Base-by-base conservation (phyloP, 2,888 invertebrate species). In the Nemotelus pantherinus region DNA sequence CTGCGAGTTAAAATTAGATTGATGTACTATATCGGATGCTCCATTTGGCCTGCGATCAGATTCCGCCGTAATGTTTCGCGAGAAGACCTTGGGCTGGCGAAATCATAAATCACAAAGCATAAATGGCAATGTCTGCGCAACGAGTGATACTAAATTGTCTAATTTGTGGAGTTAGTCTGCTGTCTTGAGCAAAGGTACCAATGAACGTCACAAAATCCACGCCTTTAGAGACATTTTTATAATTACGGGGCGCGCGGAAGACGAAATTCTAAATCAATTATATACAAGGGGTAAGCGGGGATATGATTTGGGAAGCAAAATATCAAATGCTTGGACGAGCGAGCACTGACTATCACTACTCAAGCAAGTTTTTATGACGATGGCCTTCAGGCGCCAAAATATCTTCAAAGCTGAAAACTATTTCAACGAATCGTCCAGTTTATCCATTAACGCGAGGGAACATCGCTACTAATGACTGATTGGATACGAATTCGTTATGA, bases 101-200 rank as follows among this genome's bases (percentile, higher is more conserved):
- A 55, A 53, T 70, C 70, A 70, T 70, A 70, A 70, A 70, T 43
- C 70, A 65, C 55, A n/a, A 5, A 65, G 65, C 65, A 65, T 65
- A 47, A 68, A 43, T 63, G 25, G 25, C 25, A 25, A 25, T 25
- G 25, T 25, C 25, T 25, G 25, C 25, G 25, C 25, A 25, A 25
- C 25, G 25, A 25, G 25, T 25, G 25, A 25, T 25, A 1, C 25
- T 25, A 25, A 25, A 25, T 25, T 25, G 25, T 25, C 25, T 25
- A 25, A 25, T 25, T 25, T 25, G 25, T 53, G 41, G 70, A 70
- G 3, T 53, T 43, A 53, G 55, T 48, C 25, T 7, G 70, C 43
- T 41, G 0, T 43, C 55, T 50, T 7, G 68, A 10, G 55, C 70
- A n/a, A 43, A 39, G 63, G 25, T 9, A 25, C 10, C 48, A 47